These are phyloP conservation scores for Cydia fagiglandana DNA, from an alignment of 1,140 invertebrate species.

Conservation along the genomic window DNA sequence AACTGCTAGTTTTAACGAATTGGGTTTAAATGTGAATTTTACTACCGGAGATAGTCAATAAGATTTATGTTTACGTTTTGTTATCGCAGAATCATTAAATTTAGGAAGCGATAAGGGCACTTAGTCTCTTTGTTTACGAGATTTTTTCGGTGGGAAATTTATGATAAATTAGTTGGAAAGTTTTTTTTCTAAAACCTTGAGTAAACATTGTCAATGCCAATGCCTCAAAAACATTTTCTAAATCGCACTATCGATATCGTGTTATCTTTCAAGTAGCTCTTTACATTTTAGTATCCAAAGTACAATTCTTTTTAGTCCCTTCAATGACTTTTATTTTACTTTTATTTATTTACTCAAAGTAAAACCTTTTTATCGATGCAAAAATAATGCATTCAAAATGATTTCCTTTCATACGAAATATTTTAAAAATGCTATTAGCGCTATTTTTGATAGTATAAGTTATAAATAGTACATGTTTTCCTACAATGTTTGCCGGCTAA, in stretches of 20 bases:
- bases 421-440: too few species aligned
- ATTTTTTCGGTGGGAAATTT: constrained; percentile 9
- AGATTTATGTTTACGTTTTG: constrained; percentile 21
- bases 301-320: too few species aligned
- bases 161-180: constrained; percentile 19
- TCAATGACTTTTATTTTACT: too few species aligned
- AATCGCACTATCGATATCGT: background rate
- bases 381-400: too few species aligned
- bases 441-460: background rate
- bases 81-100: constrained; percentile 16
- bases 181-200: background rate
- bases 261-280: background rate
- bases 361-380: too few species aligned
- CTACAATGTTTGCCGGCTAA: background rate
- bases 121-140: constrained; percentile 19
- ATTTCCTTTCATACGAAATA: too few species aligned
- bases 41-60: constrained; percentile 50
- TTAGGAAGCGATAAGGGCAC: constrained; percentile 2
- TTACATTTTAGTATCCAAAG: background rate
- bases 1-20: constrained; percentile 60
- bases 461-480: background rate
- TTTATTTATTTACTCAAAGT: too few species aligned
- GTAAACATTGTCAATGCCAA: constrained; percentile 18
- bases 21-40: constrained; percentile 66
- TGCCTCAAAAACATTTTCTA: background rate